Conservation (phyloP, 2,888 invertebrate genomes). For the Cacoxenus indagator region DNA sequence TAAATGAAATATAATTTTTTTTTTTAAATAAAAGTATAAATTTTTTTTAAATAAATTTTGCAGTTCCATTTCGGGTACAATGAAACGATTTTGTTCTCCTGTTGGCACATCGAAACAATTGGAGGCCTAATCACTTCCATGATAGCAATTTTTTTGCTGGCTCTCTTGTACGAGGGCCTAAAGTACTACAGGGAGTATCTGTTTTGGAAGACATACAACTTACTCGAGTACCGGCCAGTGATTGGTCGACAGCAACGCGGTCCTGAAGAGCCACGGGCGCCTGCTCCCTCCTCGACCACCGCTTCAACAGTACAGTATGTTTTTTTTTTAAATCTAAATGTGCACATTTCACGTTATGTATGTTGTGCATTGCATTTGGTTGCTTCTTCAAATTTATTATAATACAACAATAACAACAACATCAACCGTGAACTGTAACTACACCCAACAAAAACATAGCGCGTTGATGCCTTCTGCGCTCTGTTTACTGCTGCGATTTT, state of each 20-base stretch:
- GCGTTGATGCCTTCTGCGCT: no score
- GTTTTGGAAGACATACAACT: conserved; percentile 89
- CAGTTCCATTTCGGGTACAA: conserved; percentile 84
- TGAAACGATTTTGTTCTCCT: conserved; percentile 85
- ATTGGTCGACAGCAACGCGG: conserved; percentile 75
- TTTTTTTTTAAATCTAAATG: no score
- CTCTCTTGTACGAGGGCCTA: conserved; percentile 92
- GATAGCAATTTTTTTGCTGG: conserved; percentile 91
- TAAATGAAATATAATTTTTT: not conserved
- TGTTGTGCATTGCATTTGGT: no score
- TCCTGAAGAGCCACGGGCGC: conserved; percentile 73
- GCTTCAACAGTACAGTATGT: conserved; percentile 83
- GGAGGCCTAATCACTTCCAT: conserved; percentile 90
- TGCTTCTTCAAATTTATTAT: no score
- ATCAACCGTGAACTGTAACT: no score
- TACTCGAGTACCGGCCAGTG: conserved; percentile 87
- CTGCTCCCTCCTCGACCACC: conserved; percentile 71
- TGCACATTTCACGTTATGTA: no score
- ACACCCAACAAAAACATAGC: no score
- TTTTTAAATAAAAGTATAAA: no score
- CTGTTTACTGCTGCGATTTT: no score
- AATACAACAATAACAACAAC: no score
- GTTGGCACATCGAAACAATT: conserved; percentile 82
- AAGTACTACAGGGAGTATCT: conserved; percentile 82
- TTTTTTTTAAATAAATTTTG: conserved; percentile 32